phyloP scores from a whole-genome alignment of 2,797 vertebrate genomes.

The Enteromius viviparus region DNA sequence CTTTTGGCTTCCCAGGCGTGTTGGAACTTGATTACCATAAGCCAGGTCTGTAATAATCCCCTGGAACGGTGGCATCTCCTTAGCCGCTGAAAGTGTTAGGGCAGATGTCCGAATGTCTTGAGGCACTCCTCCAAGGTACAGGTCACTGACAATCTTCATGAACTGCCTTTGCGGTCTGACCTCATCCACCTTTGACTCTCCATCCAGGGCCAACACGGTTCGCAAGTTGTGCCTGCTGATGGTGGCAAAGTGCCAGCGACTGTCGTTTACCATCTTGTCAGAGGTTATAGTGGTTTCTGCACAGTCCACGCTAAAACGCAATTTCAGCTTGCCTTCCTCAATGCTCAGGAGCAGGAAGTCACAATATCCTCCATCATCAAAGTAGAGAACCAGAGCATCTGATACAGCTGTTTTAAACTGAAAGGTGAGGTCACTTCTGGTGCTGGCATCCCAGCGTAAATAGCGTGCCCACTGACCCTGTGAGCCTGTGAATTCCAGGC shows the following conservation, averaged over 20 bases:
- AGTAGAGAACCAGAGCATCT: constrained; percentile 90
- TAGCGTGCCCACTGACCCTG: constrained; percentile 96
- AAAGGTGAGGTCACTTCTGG: constrained; percentile 92
- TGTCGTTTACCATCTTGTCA: constrained; percentile 87
- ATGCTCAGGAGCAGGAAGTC: constrained; percentile 91
- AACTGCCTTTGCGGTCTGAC: constrained; percentile 89
- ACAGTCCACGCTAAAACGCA: constrained; percentile 92
- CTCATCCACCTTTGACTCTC: constrained; percentile 83
- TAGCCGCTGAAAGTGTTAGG: constrained; percentile 87
- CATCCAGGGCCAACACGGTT: constrained; percentile 88
- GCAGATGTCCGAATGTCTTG: constrained; percentile 87
- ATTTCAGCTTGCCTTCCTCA: constrained; percentile 85
- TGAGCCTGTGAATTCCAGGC: constrained; percentile 94
- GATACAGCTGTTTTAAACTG: constrained; percentile 93
- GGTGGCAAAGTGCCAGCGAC: constrained; percentile 91
- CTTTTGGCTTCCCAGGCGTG: constrained; percentile 87
- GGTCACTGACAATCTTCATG: constrained; percentile 95
- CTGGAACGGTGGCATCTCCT: constrained; percentile 84
- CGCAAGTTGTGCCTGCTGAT: constrained; percentile 87
- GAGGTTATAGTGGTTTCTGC: constrained; percentile 86
- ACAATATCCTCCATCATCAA: constrained; percentile 94
- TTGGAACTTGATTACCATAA: constrained; percentile 89
- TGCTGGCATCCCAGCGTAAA: constrained; percentile 95
- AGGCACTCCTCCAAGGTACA: constrained; percentile 93
- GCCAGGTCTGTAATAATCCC: constrained; percentile 93